Evolutionary conservation across 37 sponge, comb jelly and placozoan genomes (phyloP).

Genomic region (Spongia lamella): DNA sequence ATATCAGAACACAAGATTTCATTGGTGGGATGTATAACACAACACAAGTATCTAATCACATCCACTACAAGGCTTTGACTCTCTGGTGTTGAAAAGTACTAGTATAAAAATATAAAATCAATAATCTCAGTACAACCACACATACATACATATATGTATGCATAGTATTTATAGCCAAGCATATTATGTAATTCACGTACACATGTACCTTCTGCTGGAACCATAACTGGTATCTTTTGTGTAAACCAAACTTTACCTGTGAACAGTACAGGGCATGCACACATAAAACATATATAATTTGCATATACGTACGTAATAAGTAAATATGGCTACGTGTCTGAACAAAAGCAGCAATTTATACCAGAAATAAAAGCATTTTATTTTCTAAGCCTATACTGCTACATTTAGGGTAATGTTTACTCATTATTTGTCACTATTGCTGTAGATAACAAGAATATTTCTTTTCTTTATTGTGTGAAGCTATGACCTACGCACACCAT

Average conservation of each 20-base stretch:
- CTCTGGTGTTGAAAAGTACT: slow-evolving; percentile 86
- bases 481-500: too few species aligned
- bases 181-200: not conserved
- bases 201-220: slow-evolving; percentile 73
- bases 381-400: too few species aligned
- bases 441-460: too few species aligned
- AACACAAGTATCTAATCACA: slow-evolving; percentile 91
- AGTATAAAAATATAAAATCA: not conserved
- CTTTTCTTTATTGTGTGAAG: too few species aligned
- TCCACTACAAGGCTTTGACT: slow-evolving; percentile 79
- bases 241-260: slow-evolving; percentile 94
- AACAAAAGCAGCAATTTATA: too few species aligned
- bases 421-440: too few species aligned
- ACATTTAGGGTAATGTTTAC: too few species aligned
- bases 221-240: slow-evolving; percentile 90
- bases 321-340: too few species aligned
- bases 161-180: not conserved
- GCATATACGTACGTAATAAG: too few species aligned
- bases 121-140: slow-evolving; percentile 4
- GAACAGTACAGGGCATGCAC: too few species aligned
- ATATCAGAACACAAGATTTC: slow-evolving; percentile 92
- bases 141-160: not conserved
- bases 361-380: too few species aligned
- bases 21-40: slow-evolving; percentile 96
- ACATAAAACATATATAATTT: too few species aligned